Evolutionary conservation across 2,888 invertebrate genomes (phyloP), one percentile per base, ranked within the genome.

Genomic region (Entomobrya proxima): DNA sequence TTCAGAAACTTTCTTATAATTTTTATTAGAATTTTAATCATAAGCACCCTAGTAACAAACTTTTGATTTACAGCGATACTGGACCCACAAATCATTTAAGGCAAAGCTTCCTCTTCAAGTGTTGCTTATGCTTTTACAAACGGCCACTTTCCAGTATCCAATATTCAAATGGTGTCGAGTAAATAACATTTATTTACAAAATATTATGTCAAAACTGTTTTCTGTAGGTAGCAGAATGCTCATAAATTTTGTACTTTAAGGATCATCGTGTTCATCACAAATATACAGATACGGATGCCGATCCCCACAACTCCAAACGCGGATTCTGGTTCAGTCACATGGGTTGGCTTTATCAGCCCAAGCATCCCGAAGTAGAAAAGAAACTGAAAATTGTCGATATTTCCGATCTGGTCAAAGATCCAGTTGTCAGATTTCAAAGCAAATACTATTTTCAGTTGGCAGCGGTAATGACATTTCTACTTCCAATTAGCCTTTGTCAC

Each of bases 261-360:
- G 44, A 69, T 69, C 69, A 69, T 27, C 11, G 69, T 3, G 24
- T 69, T 21, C 69, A 69, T 24, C 69, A 69, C 44, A 69, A 69
- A 32, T 98, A 95, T 93, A 96, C 96, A 24, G 98, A 98, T 92
- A 98, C 98, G 0, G 95, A 98, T 92, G 97, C 97, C 0, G 98
- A 98, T 92, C 98, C 98, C 0, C 97, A 98, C 92, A 97, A 97
- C 91, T 96, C 97, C 0, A 18, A 5, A 32, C 93, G 97, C 32
- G 98, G 98, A n/a, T 98, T 98, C 93, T 98, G 98, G 94, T 98
- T 98, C 93, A 94, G 98, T 0, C 98, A 98, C 92, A 94, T 98
- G 90, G 98, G 98, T 87, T 98, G 98, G 98, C 93, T 98, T 88
- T 92, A 98, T 81, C 95, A 95, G 90, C 94, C 95, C 90, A 98